Evolutionary conservation across 2,888 invertebrate species (phyloP), one percentile per base, ranked within the genome.

Genomic region (Formica aserva): DNA sequence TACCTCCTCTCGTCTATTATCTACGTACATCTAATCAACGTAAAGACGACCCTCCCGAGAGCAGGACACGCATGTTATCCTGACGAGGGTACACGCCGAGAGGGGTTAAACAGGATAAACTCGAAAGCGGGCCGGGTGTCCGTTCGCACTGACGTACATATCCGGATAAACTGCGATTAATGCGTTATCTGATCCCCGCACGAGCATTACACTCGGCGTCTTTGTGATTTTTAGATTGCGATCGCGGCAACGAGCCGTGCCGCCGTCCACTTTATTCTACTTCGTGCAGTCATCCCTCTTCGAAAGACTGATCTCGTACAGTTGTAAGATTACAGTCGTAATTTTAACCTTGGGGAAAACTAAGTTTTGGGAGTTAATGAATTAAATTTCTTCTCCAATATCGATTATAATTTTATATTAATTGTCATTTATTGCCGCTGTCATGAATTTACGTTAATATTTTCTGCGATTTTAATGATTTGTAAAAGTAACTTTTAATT

Each of bases 11-110:
- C 55, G n/a, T n/a, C 2, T 87, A 93, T 93, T 94, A 94, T 94
- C 94, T 93, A 91, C 91, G 92, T 77, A 69, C 29, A 77, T 77
- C 92, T 93, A 93, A 94, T 94, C 92, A 92, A 90, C 91, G 92
- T 89, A 90, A 90, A 89, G 86, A 85, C 86, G 83, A 85, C 66
- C 85, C 66, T 60, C 35, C 45, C 60, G 62, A 38, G 48, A 48
- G 26, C 75, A 60, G 71, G 75, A 77, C 85, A 48, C 76, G 80
- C 45, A 29, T 41, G 29, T 69, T 76, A 80, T 18, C 41, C 72
- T 18, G 45, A 11, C n/a, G 45, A 63, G 66, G 63, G 71, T 84
- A 84, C 83, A 87, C 84, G 75, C 82, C 85, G 63, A 71, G 71
- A 84, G 81, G 82, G 89, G 88, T 82, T 90, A 81, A 88, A 82